Conservation (phyloP, 2,888 invertebrate genomes). For the Platynereis dumerilii region DNA sequence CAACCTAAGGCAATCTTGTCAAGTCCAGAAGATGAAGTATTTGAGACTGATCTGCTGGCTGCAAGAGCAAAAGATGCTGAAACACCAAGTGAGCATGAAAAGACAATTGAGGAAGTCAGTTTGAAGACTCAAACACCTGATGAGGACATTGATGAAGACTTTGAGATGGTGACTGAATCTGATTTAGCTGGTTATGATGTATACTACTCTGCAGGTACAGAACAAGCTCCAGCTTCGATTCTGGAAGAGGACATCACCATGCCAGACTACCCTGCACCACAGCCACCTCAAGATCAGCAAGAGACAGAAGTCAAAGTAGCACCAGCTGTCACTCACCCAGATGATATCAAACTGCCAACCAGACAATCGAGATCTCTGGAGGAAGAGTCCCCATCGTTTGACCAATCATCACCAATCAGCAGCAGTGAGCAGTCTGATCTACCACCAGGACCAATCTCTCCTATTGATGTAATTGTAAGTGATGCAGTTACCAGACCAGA, state of each 20-base stretch:
- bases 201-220: constrained; percentile 35
- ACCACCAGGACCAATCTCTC: constrained; percentile 29
- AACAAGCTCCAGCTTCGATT: background rate
- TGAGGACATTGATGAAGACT: constrained; percentile 41
- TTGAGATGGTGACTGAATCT: constrained; percentile 53
- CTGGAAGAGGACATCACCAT: background rate
- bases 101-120: constrained; percentile 37
- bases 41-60: constrained; percentile 59
- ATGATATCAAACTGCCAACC: background rate
- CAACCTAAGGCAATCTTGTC: constrained; percentile 56
- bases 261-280: constrained; percentile 8
- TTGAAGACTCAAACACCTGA: too few species aligned
- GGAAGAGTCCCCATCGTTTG: constrained; percentile 47
- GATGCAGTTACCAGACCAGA: constrained; percentile 19
- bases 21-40: constrained; percentile 64
- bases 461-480: constrained; percentile 28
- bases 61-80: constrained; percentile 36
- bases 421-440: constrained; percentile 52
- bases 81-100: constrained; percentile 41
- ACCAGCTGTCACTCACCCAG: too few species aligned
- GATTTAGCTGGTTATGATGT: constrained; percentile 43
- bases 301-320: background rate
- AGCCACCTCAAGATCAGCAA: background rate
- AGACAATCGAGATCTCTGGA: constrained; percentile 5
- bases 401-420: constrained; percentile 48